A percentile compares a stretch with the other conserved stretches of the same genome.
These are phyloP conservation scores for Patella depressa DNA, from an alignment of 2,888 invertebrate genomes.

Conservation along the genomic window DNA sequence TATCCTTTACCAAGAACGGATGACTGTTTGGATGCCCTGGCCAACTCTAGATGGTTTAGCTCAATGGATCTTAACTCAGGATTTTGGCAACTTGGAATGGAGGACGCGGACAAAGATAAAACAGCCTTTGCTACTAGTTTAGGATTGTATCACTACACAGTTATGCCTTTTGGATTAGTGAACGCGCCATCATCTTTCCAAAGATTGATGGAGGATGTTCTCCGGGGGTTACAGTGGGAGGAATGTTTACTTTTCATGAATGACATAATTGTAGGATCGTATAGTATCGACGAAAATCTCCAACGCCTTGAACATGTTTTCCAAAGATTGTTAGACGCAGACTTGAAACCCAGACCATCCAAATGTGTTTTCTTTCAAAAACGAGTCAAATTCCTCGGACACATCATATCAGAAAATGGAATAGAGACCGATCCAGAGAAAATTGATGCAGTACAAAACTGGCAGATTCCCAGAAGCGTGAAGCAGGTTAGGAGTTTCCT, in stretches of 20 bases:
- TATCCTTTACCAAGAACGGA: conserved; percentile 29
- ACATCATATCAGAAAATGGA: conserved; percentile 33
- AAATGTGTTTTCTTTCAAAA: conserved; percentile 38
- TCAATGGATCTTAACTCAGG: conserved; percentile 20
- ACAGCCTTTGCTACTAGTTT: background rate
- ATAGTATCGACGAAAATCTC: conserved; percentile 21
- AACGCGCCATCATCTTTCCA: conserved; percentile 45
- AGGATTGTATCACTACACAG: background rate
- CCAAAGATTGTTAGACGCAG: conserved; percentile 25
- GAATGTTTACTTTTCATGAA: conserved; percentile 37
- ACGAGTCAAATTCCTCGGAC: conserved; percentile 33
- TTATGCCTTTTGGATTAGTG: conserved; percentile 41
- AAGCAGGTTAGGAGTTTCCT: conserved; percentile 30
- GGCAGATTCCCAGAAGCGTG: conserved; percentile 24
- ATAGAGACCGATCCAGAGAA: conserved; percentile 35
- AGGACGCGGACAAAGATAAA: background rate
- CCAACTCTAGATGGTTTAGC: conserved; percentile 17
- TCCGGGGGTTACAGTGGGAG: conserved; percentile 33
- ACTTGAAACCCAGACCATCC: conserved; percentile 35
- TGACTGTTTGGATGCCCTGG: conserved; percentile 30
- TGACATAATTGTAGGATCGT: conserved; percentile 36
- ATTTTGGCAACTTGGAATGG: conserved; percentile 21
- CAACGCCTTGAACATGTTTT: conserved; percentile 30
- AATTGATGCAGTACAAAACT: conserved; percentile 26
- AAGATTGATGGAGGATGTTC: conserved; percentile 40